These are phyloP conservation scores for Oryzaephilus surinamensis DNA, from an alignment of 1,140 invertebrate species.

Conservation along the genomic window DNA sequence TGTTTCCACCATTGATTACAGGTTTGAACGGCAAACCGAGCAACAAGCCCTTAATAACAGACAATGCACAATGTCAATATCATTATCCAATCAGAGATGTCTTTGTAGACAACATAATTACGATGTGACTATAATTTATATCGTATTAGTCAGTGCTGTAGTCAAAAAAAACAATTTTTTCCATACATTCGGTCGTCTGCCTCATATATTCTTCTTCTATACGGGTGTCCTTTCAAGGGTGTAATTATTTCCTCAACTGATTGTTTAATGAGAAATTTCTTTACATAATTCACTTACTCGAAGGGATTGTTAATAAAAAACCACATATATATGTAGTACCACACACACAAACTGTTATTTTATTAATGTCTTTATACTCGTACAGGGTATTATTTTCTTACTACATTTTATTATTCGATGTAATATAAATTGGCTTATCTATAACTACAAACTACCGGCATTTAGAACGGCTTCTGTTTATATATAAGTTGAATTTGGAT, in stretches of 20 bases:
- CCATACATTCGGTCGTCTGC: constrained; percentile 11
- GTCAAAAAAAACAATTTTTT: constrained; percentile 8
- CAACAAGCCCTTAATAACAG: constrained; percentile 31
- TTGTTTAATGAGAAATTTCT: constrained; percentile 29
- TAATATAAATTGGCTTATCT: no score
- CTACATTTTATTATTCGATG: no score
- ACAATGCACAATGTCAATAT: constrained; percentile 35
- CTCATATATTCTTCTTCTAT: constrained; percentile 11
- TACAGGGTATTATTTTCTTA: no score
- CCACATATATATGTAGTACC: no score
- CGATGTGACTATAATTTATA: constrained; percentile 33
- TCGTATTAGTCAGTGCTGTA: constrained; percentile 35
- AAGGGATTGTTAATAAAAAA: no score
- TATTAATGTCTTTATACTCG: no score
- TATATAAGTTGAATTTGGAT: no score
- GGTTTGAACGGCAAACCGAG: constrained; percentile 18
- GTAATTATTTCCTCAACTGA: constrained; percentile 25
- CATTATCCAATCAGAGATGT: constrained; percentile 37
- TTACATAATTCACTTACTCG: no score
- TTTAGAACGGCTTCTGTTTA: no score
- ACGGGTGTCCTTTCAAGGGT: constrained; percentile 20
- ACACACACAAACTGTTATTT: no score
- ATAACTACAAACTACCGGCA: no score
- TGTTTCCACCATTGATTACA: constrained; percentile 24
- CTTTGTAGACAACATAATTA: constrained; percentile 36